Evolutionary conservation across 2,113 vertebrate genomes (phyloP), one percentile per base, ranked within the genome.

Genomic region (Ptilonorhynchus violaceus): DNA sequence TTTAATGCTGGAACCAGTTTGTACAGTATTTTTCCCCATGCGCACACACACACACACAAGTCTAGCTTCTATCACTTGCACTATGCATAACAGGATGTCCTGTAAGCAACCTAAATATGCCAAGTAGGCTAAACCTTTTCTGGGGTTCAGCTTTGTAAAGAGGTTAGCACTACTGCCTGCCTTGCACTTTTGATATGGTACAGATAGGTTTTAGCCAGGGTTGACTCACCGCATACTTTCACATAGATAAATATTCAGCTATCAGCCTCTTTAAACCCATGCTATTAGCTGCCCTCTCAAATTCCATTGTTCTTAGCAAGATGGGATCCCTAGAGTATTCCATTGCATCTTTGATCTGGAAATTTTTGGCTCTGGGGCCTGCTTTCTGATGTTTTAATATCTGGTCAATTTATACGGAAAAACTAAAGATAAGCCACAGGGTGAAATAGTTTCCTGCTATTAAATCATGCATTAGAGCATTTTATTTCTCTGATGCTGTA

Each of bases 381-480:
- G 18, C 22, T 83, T 80, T 78, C 63, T 89, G 33, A 78, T 75
- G 24, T 62, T 86, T 82, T 59, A 52, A 13, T 93, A 53, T 80
- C 64, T 73, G 77, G 76, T 95, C 73, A 80, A 85, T 88, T 96
- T 85, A 70, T 49, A 87, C 21, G 42, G 63, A 72, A 93, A 81
- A 79, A 42, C 23, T 11, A 33, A 90, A 69, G 41, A 75, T 83
- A 77, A 95, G 62, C 64, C 76, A 90, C 72, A 56, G 62, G 31
- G 56, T 89, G 31, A 92, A 92, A 77, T 79, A 82, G 39, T 91
- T 98, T 95, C 56, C 50, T 91, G 35, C 84, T 95, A 84, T 91
- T 95, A 93, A 95, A 83, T 96, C 68, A 92, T 47, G 25, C 6
- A 28, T 82, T 86, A 59, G 23, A 69, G 46, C n/a, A 53, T 90